Evolutionary conservation across 2,888 invertebrate genomes (phyloP).

Genomic region (Leptopilina drosophilae): DNA sequence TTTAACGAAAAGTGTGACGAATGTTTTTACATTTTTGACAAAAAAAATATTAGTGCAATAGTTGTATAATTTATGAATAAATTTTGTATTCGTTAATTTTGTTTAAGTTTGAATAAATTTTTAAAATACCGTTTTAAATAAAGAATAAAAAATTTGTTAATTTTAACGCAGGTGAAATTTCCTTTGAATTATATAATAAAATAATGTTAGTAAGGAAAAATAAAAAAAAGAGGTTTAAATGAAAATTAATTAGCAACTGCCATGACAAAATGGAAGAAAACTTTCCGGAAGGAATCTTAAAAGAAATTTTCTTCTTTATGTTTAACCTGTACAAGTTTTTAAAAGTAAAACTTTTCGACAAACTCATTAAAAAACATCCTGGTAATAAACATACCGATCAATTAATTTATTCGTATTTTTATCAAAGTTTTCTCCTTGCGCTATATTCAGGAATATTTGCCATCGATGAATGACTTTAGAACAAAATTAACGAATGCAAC

Average conservation of each 20-base stretch:
- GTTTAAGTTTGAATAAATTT: too few species aligned
- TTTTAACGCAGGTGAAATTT: too few species aligned
- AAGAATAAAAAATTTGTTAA: too few species aligned
- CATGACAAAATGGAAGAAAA: conserved; percentile 3
- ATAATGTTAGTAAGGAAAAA: too few species aligned
- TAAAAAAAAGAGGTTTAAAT: not conserved
- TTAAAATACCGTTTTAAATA: too few species aligned
- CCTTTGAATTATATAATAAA: too few species aligned
- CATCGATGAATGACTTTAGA: not conserved
- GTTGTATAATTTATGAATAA: too few species aligned
- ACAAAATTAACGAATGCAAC: too few species aligned
- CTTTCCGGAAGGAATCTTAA: not conserved
- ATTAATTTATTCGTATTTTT: conserved; percentile 17
- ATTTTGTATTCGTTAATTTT: too few species aligned
- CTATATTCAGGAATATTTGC: not conserved
- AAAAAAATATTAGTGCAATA: too few species aligned
- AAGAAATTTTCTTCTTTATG: not conserved
- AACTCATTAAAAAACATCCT: conserved; percentile 31
- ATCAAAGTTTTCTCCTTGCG: not conserved
- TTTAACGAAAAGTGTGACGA: too few species aligned
- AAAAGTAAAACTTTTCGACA: conserved; percentile 15
- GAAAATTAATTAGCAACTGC: not conserved
- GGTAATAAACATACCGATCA: conserved; percentile 19
- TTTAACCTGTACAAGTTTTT: conserved; percentile 6
- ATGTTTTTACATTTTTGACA: too few species aligned